phyloP scores from a whole-genome alignment of 2,797 vertebrate species.

The Rhyacichthys aspro region DNA sequence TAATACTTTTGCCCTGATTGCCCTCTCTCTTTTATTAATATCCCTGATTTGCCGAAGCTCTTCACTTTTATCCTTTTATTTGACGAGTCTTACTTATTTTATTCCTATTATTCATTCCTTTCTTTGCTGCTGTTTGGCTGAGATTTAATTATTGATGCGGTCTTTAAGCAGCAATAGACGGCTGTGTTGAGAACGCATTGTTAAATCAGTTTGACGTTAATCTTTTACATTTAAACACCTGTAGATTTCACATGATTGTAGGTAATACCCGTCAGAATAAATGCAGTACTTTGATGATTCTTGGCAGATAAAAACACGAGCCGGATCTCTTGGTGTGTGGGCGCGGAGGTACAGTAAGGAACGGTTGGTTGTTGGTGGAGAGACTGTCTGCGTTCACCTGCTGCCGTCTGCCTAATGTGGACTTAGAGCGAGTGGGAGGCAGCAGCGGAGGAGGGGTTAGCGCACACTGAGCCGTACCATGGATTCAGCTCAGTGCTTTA shows the following conservation, averaged over 20 bases:
- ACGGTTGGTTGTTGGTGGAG: slow-evolving; percentile 46
- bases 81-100: slow-evolving; percentile 70
- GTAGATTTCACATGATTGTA: background rate
- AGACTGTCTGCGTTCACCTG: slow-evolving; percentile 60
- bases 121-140: slow-evolving; percentile 59
- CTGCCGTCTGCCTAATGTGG: slow-evolving; percentile 46
- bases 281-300: too few species aligned
- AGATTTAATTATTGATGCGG: slow-evolving; percentile 80
- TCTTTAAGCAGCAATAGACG: slow-evolving; percentile 50
- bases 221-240: background rate
- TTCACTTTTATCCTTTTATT: slow-evolving; percentile 39
- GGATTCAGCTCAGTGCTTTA: slow-evolving; percentile 11
- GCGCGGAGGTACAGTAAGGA: slow-evolving; percentile 27
- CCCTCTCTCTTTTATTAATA: slow-evolving; percentile 49
- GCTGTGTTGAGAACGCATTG: background rate
- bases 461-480: slow-evolving; percentile 27
- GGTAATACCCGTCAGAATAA: too few species aligned
- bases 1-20: background rate
- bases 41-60: too few species aligned
- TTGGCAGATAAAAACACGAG: too few species aligned
- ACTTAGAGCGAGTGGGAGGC: slow-evolving; percentile 63
- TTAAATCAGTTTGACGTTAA: too few species aligned
- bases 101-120: slow-evolving; percentile 72
- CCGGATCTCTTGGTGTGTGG: slow-evolving; percentile 26
- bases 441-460: slow-evolving; percentile 53